These are phyloP conservation scores for Porites australiensis DNA, from an alignment of 64 coral and sea anemone species.

Conservation along the genomic window DNA sequence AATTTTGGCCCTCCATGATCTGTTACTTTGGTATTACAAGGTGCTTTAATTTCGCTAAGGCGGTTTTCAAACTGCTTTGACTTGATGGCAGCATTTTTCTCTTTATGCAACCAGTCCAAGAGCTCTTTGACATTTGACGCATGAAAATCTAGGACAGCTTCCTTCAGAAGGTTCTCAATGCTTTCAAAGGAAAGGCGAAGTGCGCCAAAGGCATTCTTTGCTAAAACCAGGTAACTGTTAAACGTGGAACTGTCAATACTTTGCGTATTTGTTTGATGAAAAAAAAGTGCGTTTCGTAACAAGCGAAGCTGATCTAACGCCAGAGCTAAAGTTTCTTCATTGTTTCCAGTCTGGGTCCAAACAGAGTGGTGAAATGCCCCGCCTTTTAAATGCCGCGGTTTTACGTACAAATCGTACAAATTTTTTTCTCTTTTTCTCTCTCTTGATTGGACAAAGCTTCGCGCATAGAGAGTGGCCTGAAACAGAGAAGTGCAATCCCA, in stretches of 20 bases:
- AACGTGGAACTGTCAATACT: neutral
- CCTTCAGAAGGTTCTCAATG: neutral
- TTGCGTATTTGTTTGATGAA: neutral
- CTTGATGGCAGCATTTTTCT: too few species aligned
- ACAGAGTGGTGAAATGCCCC: neutral
- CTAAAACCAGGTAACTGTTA: neutral
- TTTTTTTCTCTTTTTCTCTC: neutral
- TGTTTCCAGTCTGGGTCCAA: neutral
- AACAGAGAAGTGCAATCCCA: conserved; percentile 18
- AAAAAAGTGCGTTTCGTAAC: neutral
- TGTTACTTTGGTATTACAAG: too few species aligned
- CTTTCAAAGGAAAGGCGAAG: neutral
- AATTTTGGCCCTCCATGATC: too few species aligned
- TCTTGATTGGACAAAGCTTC: neutral
- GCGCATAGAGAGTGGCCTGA: neutral
- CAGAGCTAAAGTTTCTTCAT: conserved; percentile 13
- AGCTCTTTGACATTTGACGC: too few species aligned
- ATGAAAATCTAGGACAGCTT: neutral
- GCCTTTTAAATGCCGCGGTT: neutral
- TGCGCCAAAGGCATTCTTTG: conserved; percentile 1
- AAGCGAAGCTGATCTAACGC: conserved; percentile 26
- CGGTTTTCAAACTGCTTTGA: too few species aligned
- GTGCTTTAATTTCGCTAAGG: too few species aligned
- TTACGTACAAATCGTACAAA: conserved; percentile 1
- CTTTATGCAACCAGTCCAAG: too few species aligned